phyloP scores from a whole-genome alignment of 2,113 vertebrate genomes.

The Tenebrosternarchus preto region DNA sequence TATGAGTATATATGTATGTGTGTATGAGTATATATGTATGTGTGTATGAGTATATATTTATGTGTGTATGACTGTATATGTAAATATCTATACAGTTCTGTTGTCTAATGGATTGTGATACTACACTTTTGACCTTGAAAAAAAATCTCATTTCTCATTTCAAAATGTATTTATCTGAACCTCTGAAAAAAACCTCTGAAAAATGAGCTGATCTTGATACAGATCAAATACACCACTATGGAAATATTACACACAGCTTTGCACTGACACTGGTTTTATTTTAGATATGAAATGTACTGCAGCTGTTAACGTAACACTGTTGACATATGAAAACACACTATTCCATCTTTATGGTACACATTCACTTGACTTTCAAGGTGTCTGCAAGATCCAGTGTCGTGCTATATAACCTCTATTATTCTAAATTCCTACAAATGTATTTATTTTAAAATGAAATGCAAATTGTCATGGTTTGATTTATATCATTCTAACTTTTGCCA shows the following conservation, averaged over 20 bases:
- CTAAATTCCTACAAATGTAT: conserved; percentile 7
- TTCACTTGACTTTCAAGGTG: too few relatives aligned
- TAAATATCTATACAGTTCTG: not conserved
- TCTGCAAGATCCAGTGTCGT: too few relatives aligned
- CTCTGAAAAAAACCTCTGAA: too few relatives aligned
- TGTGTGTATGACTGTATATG: conserved; percentile 17
- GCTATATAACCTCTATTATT: too few relatives aligned
- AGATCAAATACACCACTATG: too few relatives aligned
- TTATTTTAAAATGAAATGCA: not conserved
- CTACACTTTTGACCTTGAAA: conserved; percentile 27
- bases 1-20: not conserved
- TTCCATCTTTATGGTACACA: not conserved
- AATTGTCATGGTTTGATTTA: not conserved
- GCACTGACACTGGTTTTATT: not conserved
- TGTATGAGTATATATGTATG: not conserved
- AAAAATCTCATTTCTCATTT: not conserved
- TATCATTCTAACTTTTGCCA: conserved; percentile 5
- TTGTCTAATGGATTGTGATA: conserved; percentile 42
- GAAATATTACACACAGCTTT: not conserved
- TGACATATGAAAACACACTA: conserved; percentile 12
- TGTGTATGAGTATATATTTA: conserved; percentile 10
- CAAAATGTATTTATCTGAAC: too few relatives aligned
- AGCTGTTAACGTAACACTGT: not conserved
- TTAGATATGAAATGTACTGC: conserved; percentile 12
- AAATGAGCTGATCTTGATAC: too few relatives aligned